Conservation (phyloP, 2,797 vertebrate genomes). For the Leuciscus waleckii region DNA sequence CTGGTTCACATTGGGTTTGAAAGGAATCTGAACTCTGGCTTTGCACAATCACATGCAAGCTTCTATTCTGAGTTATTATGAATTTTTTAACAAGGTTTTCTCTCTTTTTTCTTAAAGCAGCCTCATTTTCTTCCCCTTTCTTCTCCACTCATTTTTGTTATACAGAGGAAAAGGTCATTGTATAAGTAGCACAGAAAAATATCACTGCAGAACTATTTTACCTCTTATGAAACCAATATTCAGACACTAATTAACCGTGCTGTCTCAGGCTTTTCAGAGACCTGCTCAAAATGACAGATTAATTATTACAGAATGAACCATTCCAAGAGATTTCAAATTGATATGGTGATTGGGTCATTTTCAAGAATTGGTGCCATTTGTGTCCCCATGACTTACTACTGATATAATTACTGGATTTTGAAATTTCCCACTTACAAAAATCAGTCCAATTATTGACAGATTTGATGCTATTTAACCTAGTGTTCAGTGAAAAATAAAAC, state of each 20-base stretch:
- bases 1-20: constrained; percentile 26
- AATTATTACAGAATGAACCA: constrained; percentile 24
- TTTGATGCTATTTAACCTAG: neutral
- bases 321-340: constrained; percentile 21
- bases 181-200: constrained; percentile 18
- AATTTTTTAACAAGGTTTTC: constrained; percentile 53
- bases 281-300: constrained; percentile 29
- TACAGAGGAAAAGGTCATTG: constrained; percentile 46
- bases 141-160: constrained; percentile 16
- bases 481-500: neutral
- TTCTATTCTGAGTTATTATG: constrained; percentile 55
- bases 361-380: neutral
- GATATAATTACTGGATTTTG: neutral
- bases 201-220: constrained; percentile 25
- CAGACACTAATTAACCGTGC: constrained; percentile 42
- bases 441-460: neutral
- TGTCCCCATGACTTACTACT: neutral
- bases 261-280: constrained; percentile 15
- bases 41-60: constrained; percentile 24
- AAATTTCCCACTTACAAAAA: neutral
- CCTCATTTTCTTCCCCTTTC: constrained; percentile 10
- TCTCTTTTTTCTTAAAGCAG: constrained; percentile 35
- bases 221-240: constrained; percentile 17
- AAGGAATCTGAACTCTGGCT: constrained; percentile 24
- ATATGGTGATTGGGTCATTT: neutral